Evolutionary conservation across 2,888 invertebrate genomes (phyloP), one percentile per base, ranked within the genome.

Genomic region (Aelia acuminata): DNA sequence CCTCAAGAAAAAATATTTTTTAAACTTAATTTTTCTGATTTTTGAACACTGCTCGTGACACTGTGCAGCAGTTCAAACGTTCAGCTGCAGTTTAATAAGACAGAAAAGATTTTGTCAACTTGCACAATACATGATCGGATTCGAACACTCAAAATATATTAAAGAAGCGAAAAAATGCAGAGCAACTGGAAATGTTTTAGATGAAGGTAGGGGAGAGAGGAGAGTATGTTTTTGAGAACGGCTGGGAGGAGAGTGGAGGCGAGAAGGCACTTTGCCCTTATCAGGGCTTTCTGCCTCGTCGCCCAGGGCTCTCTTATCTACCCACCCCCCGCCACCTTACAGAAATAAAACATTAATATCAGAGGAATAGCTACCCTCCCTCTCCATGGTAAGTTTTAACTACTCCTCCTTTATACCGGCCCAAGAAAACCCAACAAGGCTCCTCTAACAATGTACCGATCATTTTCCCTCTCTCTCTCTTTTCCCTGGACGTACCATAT

Each of bases 331-430:
- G 50, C 84, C 88, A 35, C 39, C 87, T 63, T 86, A 87, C 87
- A 87, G 70, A 87, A 87, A 87, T 87, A 87, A 87, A 87, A 87
- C 87, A 87, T 87, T 87, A 87, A 87, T 87, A 87, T 87, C 87
- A 87, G 57, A 39, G 85, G 85, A 84, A 84, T 49, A 84, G 53
- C 86, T 31, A 63, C 47, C 63, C 87, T 86, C 90, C 87, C 84
- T 89, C 89, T 87, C 85, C 85, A 53, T 84, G 85, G 84, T 35
- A 70, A 57, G 85, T 88, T 84, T 85, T 84, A 50, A 84, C 88
- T 53, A 48, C 86, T 88, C 84, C 75, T 80, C 70, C 85, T 47
- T 48, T 63, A 43, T 50, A 63, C 63, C 31, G 22, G n/a, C 20
- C 49, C 20, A 53, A 75, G 47, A 80, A 57, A 75, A 80, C 87